phyloP scores from a whole-genome alignment of 2,888 invertebrate species.

The Coronaproctus castanopsis region DNA sequence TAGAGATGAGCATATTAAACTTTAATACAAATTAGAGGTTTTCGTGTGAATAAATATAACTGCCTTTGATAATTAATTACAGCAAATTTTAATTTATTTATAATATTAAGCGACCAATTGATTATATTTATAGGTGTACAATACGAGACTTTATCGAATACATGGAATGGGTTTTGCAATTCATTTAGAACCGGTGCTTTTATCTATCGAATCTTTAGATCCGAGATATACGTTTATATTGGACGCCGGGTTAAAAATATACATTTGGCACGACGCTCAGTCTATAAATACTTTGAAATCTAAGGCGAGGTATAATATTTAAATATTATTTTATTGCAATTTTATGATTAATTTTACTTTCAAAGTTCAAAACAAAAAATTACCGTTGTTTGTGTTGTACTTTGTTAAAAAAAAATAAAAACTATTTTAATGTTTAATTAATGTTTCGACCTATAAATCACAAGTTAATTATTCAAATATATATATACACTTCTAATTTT shows the following conservation, averaged over 20 bases:
- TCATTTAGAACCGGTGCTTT: conserved; percentile 70
- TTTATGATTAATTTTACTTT: background rate
- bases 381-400: background rate
- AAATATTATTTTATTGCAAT: background rate
- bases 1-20: no score
- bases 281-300: conserved; percentile 76
- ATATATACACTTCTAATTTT: no score
- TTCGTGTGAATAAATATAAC: no score
- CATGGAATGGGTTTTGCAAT: conserved; percentile 65
- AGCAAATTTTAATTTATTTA: no score
- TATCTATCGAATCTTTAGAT: conserved; percentile 54
- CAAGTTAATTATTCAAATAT: no score
- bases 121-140: conserved; percentile 55
- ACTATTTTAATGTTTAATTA: no score
- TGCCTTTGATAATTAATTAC: no score
- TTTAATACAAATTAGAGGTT: no score
- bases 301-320: conserved; percentile 33
- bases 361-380: background rate
- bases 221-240: conserved; percentile 78
- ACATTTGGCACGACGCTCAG: conserved; percentile 74
- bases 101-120: no score
- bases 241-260: conserved; percentile 67
- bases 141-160: conserved; percentile 66
- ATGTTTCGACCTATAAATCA: no score
- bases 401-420: background rate